Evolutionary conservation across 2,113 vertebrate species (phyloP).

Genomic region (Nansenia antarctica): DNA sequence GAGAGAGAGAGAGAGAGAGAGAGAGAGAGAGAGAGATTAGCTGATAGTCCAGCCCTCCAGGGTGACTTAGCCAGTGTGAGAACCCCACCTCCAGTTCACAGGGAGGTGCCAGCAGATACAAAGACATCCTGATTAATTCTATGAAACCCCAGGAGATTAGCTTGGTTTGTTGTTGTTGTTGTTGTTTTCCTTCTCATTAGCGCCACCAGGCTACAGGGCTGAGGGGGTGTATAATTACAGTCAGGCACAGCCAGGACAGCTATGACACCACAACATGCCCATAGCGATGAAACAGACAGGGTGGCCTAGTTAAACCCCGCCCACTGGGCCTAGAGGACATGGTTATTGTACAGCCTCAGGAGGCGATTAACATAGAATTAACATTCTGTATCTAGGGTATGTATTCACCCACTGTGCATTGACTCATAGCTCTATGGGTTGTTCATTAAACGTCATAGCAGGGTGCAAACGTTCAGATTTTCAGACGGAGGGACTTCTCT

Average conservation of each 20-base stretch:
- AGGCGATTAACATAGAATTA: too few relatives aligned
- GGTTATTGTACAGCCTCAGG: neutral
- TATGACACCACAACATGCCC: slow-evolving; percentile 9
- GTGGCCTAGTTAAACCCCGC: slow-evolving; percentile 27
- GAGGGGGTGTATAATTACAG: slow-evolving; percentile 29
- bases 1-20: neutral
- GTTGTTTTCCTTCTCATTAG: neutral
- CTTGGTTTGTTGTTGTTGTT: neutral
- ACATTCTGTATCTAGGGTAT: too few relatives aligned
- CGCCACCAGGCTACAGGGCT: neutral
- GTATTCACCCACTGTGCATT: too few relatives aligned
- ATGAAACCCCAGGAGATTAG: slow-evolving; percentile 1
- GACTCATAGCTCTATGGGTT: too few relatives aligned
- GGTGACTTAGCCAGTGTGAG: neutral
- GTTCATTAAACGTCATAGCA: too few relatives aligned
- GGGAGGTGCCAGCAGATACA: slow-evolving; percentile 2
- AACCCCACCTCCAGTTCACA: neutral
- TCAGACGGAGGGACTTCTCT: too few relatives aligned
- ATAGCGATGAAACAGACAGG: slow-evolving; percentile 16
- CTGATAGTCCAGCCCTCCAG: neutral
- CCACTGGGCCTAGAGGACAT: slow-evolving; percentile 11
- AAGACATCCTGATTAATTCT: slow-evolving; percentile 1
- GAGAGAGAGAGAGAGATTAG: neutral
- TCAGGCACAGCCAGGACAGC: neutral
- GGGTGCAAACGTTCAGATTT: too few relatives aligned